Evolutionary conservation across 1,140 invertebrate genomes (phyloP).

Genomic region (Drosophila lacteicornis): DNA sequence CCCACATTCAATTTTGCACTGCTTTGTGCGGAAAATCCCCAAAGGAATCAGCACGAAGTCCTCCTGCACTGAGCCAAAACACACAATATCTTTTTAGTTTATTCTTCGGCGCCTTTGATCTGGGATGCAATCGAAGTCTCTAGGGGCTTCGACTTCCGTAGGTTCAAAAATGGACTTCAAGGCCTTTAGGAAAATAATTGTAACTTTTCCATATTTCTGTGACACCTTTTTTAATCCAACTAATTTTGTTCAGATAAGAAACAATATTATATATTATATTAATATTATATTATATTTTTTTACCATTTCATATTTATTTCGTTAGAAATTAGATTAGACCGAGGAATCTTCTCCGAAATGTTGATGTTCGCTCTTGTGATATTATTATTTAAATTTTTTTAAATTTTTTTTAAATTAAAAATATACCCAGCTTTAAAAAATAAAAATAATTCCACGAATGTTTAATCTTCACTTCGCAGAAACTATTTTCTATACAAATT

Average conservation of each 20-base stretch:
- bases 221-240: background rate
- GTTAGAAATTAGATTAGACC: background rate
- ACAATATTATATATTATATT: no score
- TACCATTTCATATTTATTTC: background rate
- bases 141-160: no score
- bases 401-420: no score
- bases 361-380: no score
- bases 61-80: slow-evolving; percentile 22
- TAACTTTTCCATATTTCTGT: no score
- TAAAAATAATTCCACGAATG: no score
- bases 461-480: background rate
- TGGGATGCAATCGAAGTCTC: background rate
- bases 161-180: no score
- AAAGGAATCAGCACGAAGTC: slow-evolving; percentile 72
- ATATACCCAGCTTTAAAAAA: no score
- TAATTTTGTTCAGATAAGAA: background rate
- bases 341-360: no score
- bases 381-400: no score
- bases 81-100: no score
- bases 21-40: slow-evolving; percentile 83
- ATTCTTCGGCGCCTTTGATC: background rate
- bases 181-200: no score
- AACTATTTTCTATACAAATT: background rate
- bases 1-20: slow-evolving; percentile 84
- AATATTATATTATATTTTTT: background rate